Percentiles rank a stretch among this genome's conserved stretches.
These are phyloP conservation scores for Yoshiicerus persimilis DNA, from an alignment of 1,140 invertebrate species.

Conservation along the genomic window DNA sequence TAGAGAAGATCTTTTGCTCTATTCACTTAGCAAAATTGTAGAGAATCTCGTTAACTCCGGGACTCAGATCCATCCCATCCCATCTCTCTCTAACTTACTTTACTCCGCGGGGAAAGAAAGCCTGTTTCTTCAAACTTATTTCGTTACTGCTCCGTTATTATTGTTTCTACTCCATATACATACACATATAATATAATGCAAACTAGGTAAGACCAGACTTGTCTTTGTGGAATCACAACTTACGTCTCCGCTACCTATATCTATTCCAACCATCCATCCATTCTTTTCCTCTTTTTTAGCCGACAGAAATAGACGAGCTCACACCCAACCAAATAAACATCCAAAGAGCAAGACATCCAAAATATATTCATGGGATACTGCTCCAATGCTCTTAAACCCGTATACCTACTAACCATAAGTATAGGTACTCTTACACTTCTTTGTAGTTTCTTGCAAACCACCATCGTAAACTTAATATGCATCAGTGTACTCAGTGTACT, in stretches of 20 bases:
- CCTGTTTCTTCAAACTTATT: neutral
- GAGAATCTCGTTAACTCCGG: neutral
- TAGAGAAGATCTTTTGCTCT: neutral
- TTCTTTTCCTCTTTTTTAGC: neutral
- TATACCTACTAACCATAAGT: too few relatives aligned
- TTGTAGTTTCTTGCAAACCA: too few relatives aligned
- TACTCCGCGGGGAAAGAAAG: neutral
- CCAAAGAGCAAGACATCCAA: neutral
- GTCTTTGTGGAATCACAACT: neutral
- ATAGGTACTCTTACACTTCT: too few relatives aligned
- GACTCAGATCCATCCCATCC: neutral
- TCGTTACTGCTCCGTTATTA: neutral
- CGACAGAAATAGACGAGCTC: constrained; percentile 15
- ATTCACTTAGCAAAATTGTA: constrained; percentile 10
- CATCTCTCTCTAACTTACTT: neutral
- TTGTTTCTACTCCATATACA: neutral
- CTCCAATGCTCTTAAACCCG: neutral
- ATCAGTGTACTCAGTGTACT: neutral
- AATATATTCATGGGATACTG: neutral
- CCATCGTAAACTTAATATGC: neutral
- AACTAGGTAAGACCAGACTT: neutral
- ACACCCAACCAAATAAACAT: constrained; percentile 11
- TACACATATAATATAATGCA: neutral
- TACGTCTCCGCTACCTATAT: neutral
- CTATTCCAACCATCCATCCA: neutral